A percentile compares a stretch with the other conserved stretches of the same genome.
phyloP scores from a whole-genome alignment of 2,888 invertebrate genomes.

The Mythimna albipuncta region DNA sequence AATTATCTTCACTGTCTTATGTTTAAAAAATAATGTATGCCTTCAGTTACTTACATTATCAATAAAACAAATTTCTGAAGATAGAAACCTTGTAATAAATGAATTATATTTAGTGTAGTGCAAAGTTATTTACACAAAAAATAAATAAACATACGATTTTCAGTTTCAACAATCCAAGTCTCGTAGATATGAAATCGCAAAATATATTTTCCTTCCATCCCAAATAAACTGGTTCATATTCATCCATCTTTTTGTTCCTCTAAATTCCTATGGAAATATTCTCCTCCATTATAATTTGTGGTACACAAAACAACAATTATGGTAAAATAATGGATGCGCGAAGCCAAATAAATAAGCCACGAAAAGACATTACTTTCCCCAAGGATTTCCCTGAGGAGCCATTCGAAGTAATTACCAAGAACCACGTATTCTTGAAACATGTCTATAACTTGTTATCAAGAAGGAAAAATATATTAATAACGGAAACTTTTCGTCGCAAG shows the following conservation, averaged over 20 bases:
- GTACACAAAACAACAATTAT: slow-evolving; percentile 22
- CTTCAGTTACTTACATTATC: too few relatives aligned
- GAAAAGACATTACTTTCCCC: slow-evolving; percentile 19
- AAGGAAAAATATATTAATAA: slow-evolving; percentile 8
- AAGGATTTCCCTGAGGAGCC: slow-evolving; percentile 37
- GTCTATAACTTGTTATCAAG: slow-evolving; percentile 2
- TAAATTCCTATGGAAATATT: slow-evolving; percentile 1
- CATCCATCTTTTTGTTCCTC: background rate
- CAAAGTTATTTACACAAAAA: too few relatives aligned
- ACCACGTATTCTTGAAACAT: slow-evolving; percentile 21
- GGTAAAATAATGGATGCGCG: slow-evolving; percentile 12
- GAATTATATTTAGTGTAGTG: too few relatives aligned
- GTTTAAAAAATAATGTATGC: too few relatives aligned
- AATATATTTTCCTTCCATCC: too few relatives aligned
- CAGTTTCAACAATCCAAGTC: too few relatives aligned
- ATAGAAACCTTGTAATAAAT: too few relatives aligned
- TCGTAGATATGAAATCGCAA: too few relatives aligned
- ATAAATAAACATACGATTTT: too few relatives aligned
- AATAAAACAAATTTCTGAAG: too few relatives aligned
- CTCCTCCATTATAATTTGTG: slow-evolving; percentile 2
- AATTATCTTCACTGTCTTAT: too few relatives aligned
- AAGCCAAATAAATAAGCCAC: slow-evolving; percentile 37
- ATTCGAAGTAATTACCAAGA: slow-evolving; percentile 41
- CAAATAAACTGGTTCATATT: too few relatives aligned
- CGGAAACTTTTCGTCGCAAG: background rate